Percentiles rank a stretch among this genome's conserved stretches.
These are phyloP conservation scores for Chaetura pelagica DNA, from an alignment of 2,113 vertebrate genomes.

Conservation along the genomic window DNA sequence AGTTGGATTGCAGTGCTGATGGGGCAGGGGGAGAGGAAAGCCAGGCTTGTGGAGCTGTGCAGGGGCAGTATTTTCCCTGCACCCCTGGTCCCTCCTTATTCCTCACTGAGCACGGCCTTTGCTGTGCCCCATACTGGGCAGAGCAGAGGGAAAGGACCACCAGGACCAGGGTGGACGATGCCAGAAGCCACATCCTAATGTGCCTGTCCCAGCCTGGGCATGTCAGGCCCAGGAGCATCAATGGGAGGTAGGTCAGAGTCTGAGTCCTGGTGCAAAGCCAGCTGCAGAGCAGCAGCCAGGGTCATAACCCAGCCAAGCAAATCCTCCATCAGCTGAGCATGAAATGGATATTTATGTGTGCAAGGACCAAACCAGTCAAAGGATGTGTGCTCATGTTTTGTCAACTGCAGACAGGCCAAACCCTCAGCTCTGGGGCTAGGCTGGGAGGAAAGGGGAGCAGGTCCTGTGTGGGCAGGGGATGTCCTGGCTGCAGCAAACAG, in stretches of 20 bases:
- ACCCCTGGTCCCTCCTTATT: not conserved
- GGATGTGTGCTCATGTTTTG: not conserved
- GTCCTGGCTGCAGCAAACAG: not conserved
- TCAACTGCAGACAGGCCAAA: not conserved
- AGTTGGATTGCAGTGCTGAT: not conserved
- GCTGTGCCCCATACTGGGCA: not conserved
- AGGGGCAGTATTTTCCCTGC: not conserved
- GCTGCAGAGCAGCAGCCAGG: not conserved
- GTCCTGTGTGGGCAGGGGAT: accelerated
- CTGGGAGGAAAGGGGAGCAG: not conserved
- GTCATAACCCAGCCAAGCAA: not conserved
- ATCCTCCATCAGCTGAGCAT: not conserved
- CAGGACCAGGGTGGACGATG: not conserved
- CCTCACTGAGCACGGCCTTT: accelerated
- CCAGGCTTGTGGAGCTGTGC: not conserved
- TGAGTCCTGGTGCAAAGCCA: not conserved
- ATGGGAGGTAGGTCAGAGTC: not conserved
- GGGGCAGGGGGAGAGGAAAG: not conserved
- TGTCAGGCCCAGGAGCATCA: not conserved
- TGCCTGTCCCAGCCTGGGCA: not conserved
- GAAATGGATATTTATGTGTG: not conserved
- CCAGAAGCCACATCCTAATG: not conserved
- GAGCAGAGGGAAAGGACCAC: too few relatives aligned
- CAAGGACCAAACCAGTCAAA: not conserved
- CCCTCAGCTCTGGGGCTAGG: accelerated